Evolutionary conservation across 2,797 vertebrate genomes (phyloP).

Genomic region (Knipowitschia caucasica): DNA sequence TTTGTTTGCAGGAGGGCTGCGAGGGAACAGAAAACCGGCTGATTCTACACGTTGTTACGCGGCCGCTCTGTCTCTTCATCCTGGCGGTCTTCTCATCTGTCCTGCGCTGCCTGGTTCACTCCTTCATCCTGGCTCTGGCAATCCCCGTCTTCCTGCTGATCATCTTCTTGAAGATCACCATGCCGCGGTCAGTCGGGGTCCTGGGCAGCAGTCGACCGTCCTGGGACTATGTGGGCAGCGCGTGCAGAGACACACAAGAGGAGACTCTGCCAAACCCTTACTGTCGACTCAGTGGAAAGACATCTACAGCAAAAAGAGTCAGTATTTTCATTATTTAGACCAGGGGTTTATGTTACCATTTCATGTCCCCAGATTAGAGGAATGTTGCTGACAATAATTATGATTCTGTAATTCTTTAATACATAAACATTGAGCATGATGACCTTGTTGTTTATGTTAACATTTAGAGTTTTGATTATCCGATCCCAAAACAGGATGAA

Average conservation of each 20-base stretch:
- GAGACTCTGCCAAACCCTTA: conserved; percentile 69
- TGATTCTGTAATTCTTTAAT: too few relatives aligned
- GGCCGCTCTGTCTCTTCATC: conserved; percentile 82
- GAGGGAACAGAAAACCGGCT: conserved; percentile 87
- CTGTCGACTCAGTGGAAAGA: conserved; percentile 52
- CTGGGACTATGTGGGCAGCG: conserved; percentile 80
- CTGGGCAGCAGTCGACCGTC: conserved; percentile 73
- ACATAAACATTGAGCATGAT: too few relatives aligned
- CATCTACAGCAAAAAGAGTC: conserved; percentile 53
- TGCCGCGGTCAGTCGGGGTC: conserved; percentile 78
- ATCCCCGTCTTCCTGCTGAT: conserved; percentile 83
- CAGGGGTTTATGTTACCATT: too few relatives aligned
- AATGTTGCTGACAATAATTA: too few relatives aligned
- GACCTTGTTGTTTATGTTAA: too few relatives aligned
- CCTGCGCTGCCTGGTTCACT: conserved; percentile 84
- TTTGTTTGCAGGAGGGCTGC: conserved; percentile 77
- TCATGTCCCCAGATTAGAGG: too few relatives aligned
- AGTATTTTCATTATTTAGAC: conserved; percentile 4
- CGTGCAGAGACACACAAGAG: conserved; percentile 61
- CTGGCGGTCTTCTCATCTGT: conserved; percentile 82
- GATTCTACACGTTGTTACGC: conserved; percentile 84
- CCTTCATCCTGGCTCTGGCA: conserved; percentile 83
- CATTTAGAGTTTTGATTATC: too few relatives aligned
- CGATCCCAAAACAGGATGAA: too few relatives aligned
- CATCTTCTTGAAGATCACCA: conserved; percentile 81